phyloP scores from a whole-genome alignment of 2,888 invertebrate species.

The Chrysomela aeneicollis region DNA sequence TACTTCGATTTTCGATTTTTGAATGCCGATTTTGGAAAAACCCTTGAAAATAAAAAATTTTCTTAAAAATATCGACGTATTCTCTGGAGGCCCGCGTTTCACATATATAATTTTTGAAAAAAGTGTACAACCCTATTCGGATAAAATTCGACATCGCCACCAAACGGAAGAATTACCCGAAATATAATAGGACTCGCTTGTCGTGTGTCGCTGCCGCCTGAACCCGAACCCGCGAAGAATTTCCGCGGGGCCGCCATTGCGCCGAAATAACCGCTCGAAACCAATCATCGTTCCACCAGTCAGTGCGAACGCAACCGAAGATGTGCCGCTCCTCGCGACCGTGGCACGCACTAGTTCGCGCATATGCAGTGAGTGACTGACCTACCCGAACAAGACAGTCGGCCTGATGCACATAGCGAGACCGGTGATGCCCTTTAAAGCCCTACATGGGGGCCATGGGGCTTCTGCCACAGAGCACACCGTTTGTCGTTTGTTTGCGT shows the following conservation, averaged over 20 bases:
- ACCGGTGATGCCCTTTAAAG: conserved; percentile 55
- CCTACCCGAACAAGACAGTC: conserved; percentile 60
- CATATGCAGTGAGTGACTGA: conserved; percentile 61
- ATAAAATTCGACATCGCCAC: too few species aligned
- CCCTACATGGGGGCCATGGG: conserved; percentile 58
- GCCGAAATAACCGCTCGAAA: conserved; percentile 33
- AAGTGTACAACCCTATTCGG: too few species aligned
- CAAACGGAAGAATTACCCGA: too few species aligned
- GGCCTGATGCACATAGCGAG: conserved; percentile 57
- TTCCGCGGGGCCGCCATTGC: conserved; percentile 16
- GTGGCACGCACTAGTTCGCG: conserved; percentile 50
- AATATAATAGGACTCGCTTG: too few species aligned
- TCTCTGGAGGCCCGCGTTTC: too few species aligned
- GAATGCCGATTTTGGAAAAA: too few species aligned
- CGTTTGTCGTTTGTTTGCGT: conserved; percentile 4
- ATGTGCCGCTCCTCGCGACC: conserved; percentile 38
- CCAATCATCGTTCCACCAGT: conserved; percentile 28
- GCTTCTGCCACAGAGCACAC: conserved; percentile 33
- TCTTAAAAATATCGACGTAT: too few species aligned
- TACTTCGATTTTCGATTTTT: too few species aligned
- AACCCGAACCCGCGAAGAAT: conserved; percentile 5
- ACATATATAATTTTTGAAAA: too few species aligned
- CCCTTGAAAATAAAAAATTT: too few species aligned
- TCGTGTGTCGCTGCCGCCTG: conserved; percentile 1
- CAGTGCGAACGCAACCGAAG: conserved; percentile 31